Conservation (phyloP, 2,797 vertebrate genomes). For the Parauchenoglanis ngamensis region DNA sequence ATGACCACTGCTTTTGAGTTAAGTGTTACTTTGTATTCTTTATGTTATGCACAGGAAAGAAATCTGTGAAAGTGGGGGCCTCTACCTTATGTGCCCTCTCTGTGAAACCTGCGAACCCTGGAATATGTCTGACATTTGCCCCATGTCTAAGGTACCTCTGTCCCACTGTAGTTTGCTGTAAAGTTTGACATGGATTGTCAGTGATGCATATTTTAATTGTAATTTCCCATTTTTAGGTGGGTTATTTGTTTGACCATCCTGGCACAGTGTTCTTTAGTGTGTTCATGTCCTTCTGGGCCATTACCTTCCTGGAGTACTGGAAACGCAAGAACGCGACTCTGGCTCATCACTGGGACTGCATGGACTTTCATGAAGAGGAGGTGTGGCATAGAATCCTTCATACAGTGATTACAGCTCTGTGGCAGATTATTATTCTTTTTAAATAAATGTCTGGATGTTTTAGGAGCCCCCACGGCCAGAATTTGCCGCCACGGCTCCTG, state of each 20-base stretch:
- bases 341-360: constrained; percentile 82
- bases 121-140: constrained; percentile 84
- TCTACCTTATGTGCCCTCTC: constrained; percentile 80
- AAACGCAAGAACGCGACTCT: constrained; percentile 79
- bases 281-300: constrained; percentile 84
- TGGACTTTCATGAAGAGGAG: constrained; percentile 83
- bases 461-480: constrained; percentile 79
- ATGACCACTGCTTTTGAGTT: not conserved
- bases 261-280: constrained; percentile 82
- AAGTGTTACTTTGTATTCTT: not conserved
- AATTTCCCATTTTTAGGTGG: constrained; percentile 64
- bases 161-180: not conserved
- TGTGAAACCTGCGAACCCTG: constrained; percentile 78
- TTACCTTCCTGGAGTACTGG: constrained; percentile 84
- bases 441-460: not conserved
- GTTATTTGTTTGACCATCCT: constrained; percentile 81
- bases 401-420: not conserved
- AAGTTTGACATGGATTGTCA: not conserved
- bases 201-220: not conserved
- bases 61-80: constrained; percentile 72
- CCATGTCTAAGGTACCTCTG: constrained; percentile 79
- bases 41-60: constrained; percentile 72
- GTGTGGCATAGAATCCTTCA: constrained; percentile 50
- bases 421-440: not conserved
- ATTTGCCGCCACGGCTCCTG: constrained; percentile 77